Evolutionary conservation across 2,113 vertebrate genomes (phyloP), one percentile per base, ranked within the genome.

Genomic region (Aegithalos caudatus): DNA sequence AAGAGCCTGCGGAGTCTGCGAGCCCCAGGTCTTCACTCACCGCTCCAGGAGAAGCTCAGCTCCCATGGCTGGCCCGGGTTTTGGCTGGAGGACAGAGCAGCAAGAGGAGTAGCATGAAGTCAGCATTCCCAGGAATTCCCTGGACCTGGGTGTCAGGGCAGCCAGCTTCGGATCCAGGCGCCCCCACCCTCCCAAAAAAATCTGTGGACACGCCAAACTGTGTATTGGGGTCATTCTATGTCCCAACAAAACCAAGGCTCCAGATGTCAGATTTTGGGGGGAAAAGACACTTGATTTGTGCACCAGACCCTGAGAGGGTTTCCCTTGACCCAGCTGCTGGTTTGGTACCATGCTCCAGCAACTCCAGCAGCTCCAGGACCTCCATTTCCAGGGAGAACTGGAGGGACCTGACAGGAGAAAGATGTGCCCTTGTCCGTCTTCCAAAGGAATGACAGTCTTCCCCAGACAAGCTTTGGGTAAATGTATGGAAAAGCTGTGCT

Each of bases 51-150:
- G 84, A 70, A 95, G 91, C 84, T 57, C 84, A 35, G 86, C 84
- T 95, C 58, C 93, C 84, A 95, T 67, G 86, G 80, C 80, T 91
- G 90, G 72, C 79, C 86, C 31, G 60, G 80, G 12, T 86, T 81
- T 94, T 95, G 94, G 95, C 92, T 48, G 73, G 17, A 60, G 67
- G 86, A 94, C 94, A 97, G 80, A 96, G 88, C 86, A 94, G 92
- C 94, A 96, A 96, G 92, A 94, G 91, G 51, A 96, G 94, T 93
- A 95, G 94, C 60, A 0, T 93, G 92, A 95, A 95, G 91, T 94
- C 96, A 94, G 84, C 40, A 0, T 87, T 96, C 96, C 92, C 91
- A 95, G 95, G 96, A 96, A 95, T 96, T 97, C 94, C 96, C 96
- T 86, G 92, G 50, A 45, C 82, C 76, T 90, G 92, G 74, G 81